Conservation (phyloP, 2,797 vertebrate species). For the Lindbergichthys nudifrons region DNA sequence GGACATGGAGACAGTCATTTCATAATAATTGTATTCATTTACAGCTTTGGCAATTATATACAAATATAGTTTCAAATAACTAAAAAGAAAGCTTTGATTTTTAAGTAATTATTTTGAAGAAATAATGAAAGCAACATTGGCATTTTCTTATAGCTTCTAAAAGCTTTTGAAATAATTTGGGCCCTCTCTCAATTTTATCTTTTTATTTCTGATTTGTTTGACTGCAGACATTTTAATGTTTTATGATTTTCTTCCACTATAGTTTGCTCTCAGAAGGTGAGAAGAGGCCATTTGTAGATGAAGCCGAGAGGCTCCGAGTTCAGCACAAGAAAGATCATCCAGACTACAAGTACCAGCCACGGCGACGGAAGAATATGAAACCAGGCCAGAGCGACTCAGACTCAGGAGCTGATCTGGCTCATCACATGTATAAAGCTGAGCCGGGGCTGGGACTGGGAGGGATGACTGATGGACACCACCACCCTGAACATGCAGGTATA, state of each 20-base stretch:
- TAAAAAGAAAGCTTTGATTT: neutral
- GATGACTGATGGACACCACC: slow-evolving; percentile 88
- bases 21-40: neutral
- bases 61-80: neutral
- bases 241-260: neutral
- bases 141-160: neutral
- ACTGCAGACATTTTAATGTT: neutral
- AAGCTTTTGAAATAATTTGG: neutral
- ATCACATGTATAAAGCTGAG: slow-evolving; percentile 93
- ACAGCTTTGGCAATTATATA: neutral
- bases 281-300: slow-evolving; percentile 97
- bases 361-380: slow-evolving; percentile 94
- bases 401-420: slow-evolving; percentile 89
- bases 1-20: neutral
- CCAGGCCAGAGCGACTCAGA: slow-evolving; percentile 93
- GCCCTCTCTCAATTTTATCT: neutral
- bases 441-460: slow-evolving; percentile 82
- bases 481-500: slow-evolving; percentile 91
- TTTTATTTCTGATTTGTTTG: neutral
- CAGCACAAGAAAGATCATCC: slow-evolving; percentile 99
- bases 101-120: neutral
- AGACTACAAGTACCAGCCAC: slow-evolving; percentile 98
- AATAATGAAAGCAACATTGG: neutral
- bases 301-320: slow-evolving; percentile 94
- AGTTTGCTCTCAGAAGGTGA: slow-evolving; percentile 96